Conservation (phyloP, 2,113 vertebrate species). For the Climacteris rufus region DNA sequence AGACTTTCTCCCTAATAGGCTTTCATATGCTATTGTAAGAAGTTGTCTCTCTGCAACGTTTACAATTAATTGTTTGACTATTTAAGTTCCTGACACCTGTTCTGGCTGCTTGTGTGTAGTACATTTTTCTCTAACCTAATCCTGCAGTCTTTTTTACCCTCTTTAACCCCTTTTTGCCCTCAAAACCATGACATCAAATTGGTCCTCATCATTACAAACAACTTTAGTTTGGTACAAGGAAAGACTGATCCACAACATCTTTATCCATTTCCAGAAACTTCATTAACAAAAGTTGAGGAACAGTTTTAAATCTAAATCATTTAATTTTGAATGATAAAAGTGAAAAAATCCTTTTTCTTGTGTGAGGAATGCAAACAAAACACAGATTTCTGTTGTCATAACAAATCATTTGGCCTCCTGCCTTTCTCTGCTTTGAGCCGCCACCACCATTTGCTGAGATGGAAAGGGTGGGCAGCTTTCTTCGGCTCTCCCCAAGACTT, state of each 20-base stretch:
- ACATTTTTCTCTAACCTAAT: background rate
- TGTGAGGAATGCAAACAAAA: background rate
- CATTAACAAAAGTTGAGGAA: background rate
- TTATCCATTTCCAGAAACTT: background rate
- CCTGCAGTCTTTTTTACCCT: background rate
- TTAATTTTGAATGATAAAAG: background rate
- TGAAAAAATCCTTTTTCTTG: background rate
- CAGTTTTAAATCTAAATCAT: background rate
- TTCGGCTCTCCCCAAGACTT: background rate
- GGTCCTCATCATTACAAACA: background rate
- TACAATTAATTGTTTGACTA: background rate
- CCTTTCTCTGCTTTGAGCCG: background rate
- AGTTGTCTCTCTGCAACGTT: background rate
- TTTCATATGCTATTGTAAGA: background rate
- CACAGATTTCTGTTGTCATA: background rate
- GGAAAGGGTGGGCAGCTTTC: background rate
- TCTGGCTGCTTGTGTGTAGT: background rate
- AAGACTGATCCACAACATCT: background rate
- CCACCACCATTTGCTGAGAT: background rate
- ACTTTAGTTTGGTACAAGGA: background rate
- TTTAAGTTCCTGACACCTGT: background rate
- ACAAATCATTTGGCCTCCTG: background rate
- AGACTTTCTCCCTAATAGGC: background rate
- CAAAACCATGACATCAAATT: background rate
- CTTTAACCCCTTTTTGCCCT: background rate